These are phyloP conservation scores for Prionchulus punctatus DNA, from an alignment of 2,888 invertebrate species.

Conservation along the genomic window DNA sequence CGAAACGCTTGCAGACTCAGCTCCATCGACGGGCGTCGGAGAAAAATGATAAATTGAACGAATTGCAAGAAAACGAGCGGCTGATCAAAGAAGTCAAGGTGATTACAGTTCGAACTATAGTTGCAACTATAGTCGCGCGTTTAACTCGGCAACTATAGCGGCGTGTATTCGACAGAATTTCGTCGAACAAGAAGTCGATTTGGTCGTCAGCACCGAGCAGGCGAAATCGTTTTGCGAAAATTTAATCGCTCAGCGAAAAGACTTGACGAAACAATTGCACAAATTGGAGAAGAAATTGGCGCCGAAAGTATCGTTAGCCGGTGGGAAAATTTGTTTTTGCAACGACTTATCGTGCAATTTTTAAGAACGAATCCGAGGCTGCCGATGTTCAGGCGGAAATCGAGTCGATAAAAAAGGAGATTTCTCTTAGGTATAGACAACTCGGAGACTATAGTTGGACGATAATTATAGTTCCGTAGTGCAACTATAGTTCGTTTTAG, in stretches of 20 bases:
- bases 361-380: too few relatives aligned
- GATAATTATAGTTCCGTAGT: not conserved
- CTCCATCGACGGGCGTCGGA: not conserved
- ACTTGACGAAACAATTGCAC: not conserved
- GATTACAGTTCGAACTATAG: not conserved
- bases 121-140: too few relatives aligned
- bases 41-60: not conserved
- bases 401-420: not conserved
- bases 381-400: not conserved
- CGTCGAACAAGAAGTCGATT: conserved; percentile 1
- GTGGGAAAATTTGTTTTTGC: too few relatives aligned
- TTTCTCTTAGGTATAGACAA: not conserved
- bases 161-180: not conserved
- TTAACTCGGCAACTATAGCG: too few relatives aligned
- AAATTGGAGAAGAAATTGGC: not conserved
- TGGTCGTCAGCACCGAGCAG: conserved; percentile 1
- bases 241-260: not conserved
- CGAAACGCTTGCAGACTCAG: not conserved
- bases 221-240: not conserved
- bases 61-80: not conserved
- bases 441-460: not conserved
- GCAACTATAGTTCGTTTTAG: not conserved
- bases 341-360: too few relatives aligned
- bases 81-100: conserved; percentile 5
- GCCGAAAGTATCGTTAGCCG: too few relatives aligned